A percentile compares a stretch with the other conserved stretches of the same genome.
Conservation (phyloP, 2,113 vertebrate species). For the Ictidomys tridecemlineatus region DNA sequence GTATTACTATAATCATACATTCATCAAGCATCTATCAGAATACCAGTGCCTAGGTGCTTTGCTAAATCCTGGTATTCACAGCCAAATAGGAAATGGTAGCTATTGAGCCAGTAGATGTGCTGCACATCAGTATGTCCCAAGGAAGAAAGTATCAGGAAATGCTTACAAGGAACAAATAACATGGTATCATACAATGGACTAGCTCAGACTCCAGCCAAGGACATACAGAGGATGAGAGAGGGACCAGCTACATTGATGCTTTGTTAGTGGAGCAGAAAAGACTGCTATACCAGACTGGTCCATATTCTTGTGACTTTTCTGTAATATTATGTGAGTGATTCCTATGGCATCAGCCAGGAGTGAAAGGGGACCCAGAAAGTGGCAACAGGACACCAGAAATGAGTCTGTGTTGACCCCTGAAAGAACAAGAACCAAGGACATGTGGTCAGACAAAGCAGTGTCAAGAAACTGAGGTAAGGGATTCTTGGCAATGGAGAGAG, state of each 20-base stretch:
- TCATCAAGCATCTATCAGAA: not conserved
- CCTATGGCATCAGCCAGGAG: not conserved
- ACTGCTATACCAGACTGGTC: not conserved
- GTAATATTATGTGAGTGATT: not conserved
- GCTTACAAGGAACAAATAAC: not conserved
- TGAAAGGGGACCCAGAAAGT: not conserved
- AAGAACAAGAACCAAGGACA: not conserved
- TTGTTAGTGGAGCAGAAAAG: not conserved
- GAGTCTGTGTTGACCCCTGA: not conserved
- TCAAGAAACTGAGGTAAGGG: not conserved
- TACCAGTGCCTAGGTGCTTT: not conserved
- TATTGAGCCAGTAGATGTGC: not conserved
- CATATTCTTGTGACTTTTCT: not conserved
- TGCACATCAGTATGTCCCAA: not conserved
- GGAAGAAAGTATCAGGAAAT: not conserved
- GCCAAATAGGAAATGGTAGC: not conserved
- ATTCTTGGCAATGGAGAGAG: not conserved
- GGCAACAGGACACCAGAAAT: not conserved
- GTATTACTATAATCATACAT: not conserved
- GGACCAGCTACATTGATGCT: not conserved
- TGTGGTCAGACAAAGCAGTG: not conserved
- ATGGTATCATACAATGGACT: not conserved
- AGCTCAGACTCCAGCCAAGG: not conserved
- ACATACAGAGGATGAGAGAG: not conserved
- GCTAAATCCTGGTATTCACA: not conserved